phyloP scores from a whole-genome alignment of 2,888 invertebrate species.

The Hypomecis punctinalis region DNA sequence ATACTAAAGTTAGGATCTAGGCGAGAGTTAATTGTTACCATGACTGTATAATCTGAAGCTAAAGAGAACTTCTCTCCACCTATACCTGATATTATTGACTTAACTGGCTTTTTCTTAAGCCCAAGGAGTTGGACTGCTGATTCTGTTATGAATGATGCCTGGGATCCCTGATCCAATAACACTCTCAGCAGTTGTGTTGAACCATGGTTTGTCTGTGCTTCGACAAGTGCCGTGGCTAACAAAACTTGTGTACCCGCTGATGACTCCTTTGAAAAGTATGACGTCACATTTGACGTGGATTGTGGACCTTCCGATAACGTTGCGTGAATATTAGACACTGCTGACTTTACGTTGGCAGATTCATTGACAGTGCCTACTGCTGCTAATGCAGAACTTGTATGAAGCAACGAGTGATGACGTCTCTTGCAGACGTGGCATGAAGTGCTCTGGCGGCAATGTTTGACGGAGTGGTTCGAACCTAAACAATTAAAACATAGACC shows the following conservation, averaged over 20 bases:
- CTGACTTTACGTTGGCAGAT: too few species aligned
- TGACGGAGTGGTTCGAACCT: not conserved
- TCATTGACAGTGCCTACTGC: too few species aligned
- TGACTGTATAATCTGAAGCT: not conserved
- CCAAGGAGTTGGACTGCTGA: not conserved
- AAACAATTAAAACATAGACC: not conserved
- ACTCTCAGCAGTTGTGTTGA: not conserved
- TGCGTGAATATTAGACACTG: too few species aligned
- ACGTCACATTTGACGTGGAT: not conserved
- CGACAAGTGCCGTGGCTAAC: not conserved
- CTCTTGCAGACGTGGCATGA: not conserved
- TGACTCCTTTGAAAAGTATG: not conserved
- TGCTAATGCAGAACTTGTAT: too few species aligned
- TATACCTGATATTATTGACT: not conserved
- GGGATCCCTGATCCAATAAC: not conserved
- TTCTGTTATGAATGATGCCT: not conserved
- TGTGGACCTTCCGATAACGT: too few species aligned
- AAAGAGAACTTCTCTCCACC: not conserved
- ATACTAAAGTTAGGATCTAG: not conserved
- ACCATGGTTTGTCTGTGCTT: not conserved
- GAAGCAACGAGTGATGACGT: not conserved
- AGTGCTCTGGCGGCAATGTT: not conserved
- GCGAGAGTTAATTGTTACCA: not conserved
- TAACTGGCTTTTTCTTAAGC: not conserved
- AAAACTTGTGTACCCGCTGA: not conserved